These are phyloP conservation scores for Leucophora obtusa DNA, from an alignment of 2,888 invertebrate species.

Conservation along the genomic window DNA sequence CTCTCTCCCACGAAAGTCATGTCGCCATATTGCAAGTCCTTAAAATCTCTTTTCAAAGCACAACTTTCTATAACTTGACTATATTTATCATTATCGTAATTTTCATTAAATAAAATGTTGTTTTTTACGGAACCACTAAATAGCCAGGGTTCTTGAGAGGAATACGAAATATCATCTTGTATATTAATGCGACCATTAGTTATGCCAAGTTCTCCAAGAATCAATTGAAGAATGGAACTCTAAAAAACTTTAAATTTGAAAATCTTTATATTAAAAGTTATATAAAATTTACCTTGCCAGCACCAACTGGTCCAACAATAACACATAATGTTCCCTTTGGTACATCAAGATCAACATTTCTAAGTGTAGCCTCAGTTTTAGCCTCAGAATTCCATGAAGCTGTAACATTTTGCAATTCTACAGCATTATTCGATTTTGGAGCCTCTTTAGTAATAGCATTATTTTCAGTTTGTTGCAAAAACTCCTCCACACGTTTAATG, in stretches of 20 bases:
- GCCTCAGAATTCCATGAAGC: slow-evolving; percentile 81
- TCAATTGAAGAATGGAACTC: slow-evolving; percentile 79
- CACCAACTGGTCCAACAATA: slow-evolving; percentile 92
- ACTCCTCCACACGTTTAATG: slow-evolving; percentile 81
- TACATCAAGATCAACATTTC: slow-evolving; percentile 81
- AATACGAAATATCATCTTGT: slow-evolving; percentile 81
- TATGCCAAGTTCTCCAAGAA: slow-evolving; percentile 82
- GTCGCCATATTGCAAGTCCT: slow-evolving; percentile 85
- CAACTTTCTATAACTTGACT: slow-evolving; percentile 79
- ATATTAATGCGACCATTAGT: slow-evolving; percentile 79
- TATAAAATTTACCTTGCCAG: slow-evolving; percentile 82
- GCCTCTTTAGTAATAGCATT: slow-evolving; percentile 72
- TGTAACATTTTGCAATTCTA: slow-evolving; percentile 78
- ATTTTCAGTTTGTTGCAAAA: slow-evolving; percentile 81
- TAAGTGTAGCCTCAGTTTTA: slow-evolving; percentile 80
- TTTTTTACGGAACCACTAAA: slow-evolving; percentile 83
- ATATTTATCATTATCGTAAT: slow-evolving; percentile 82
- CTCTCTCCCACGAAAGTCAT: slow-evolving; percentile 85
- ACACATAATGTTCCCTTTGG: slow-evolving; percentile 85
- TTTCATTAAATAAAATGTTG: slow-evolving; percentile 87
- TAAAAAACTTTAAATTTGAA: slow-evolving; percentile 62
- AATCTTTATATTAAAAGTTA: neutral
- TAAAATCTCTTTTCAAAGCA: slow-evolving; percentile 75
- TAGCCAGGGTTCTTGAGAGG: slow-evolving; percentile 86
- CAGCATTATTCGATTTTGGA: slow-evolving; percentile 66